A percentile compares a stretch with the other conserved stretches of the same genome.
Evolutionary conservation across 2,888 invertebrate genomes (phyloP).

Genomic region (Drosophila peninsularis): DNA sequence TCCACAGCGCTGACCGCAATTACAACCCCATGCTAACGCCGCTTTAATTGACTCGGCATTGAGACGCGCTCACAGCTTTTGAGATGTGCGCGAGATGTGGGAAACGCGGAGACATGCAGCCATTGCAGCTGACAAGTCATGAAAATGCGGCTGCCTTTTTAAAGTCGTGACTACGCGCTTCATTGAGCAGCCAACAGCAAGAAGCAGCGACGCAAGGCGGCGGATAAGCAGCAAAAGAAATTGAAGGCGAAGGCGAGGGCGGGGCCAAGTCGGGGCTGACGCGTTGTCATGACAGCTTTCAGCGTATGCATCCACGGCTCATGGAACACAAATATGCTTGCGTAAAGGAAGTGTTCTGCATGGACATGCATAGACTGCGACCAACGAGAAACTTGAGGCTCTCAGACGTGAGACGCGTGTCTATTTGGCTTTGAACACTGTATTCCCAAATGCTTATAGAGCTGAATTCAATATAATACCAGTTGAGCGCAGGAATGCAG

Average conservation of each 20-base stretch:
- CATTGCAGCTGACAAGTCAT: constrained; percentile 51
- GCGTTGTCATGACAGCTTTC: constrained; percentile 5
- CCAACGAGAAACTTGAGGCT: constrained; percentile 2
- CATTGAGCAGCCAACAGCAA: constrained; percentile 62
- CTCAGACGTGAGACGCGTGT: not conserved
- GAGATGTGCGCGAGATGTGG: not conserved
- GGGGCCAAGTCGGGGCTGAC: constrained; percentile 3
- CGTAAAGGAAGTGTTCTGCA: constrained; percentile 25
- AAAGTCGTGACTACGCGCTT: constrained; percentile 60
- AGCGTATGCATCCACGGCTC: constrained; percentile 28
- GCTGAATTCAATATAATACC: not conserved
- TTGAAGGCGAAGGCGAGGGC: not conserved
- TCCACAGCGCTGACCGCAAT: constrained; percentile 52
- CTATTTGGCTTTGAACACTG: constrained; percentile 24
- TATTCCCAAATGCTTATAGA: not conserved
- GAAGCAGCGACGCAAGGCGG: not conserved
- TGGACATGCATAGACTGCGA: constrained; percentile 20
- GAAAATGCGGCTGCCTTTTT: constrained; percentile 36
- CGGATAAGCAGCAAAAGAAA: constrained; percentile 3
- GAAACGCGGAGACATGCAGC: constrained; percentile 15
- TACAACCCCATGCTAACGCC: constrained; percentile 46
- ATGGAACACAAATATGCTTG: constrained; percentile 34
- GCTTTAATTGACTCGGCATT: constrained; percentile 52
- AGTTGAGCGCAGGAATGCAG: not conserved
- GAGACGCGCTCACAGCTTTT: constrained; percentile 9